Conservation (phyloP, 2,888 invertebrate genomes). For the Acleris cristana region DNA sequence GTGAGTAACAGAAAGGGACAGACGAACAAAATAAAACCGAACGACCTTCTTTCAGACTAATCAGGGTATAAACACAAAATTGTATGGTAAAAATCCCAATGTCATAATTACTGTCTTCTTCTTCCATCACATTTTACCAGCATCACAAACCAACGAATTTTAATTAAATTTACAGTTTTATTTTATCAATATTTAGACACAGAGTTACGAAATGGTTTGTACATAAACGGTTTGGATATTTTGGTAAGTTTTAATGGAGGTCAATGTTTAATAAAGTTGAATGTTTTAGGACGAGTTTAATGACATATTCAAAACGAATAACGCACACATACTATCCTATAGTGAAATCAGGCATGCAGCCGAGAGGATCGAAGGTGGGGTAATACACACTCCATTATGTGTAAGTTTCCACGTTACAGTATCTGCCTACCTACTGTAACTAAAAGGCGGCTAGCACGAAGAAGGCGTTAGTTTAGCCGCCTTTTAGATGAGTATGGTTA, state of each 20-base stretch:
- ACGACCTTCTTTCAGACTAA: too few relatives aligned
- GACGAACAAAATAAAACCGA: too few relatives aligned
- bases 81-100: too few relatives aligned
- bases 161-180: constrained; percentile 1
- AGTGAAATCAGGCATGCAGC: constrained; percentile 71
- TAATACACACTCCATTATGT: constrained; percentile 77
- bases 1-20: too few relatives aligned
- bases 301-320: constrained; percentile 35
- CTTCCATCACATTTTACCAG: background rate
- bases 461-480: too few relatives aligned
- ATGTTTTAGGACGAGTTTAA: constrained; percentile 19
- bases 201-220: constrained; percentile 7
- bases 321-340: constrained; percentile 60
- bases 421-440: background rate
- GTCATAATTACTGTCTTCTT: too few relatives aligned
- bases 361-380: constrained; percentile 68
- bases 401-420: constrained; percentile 53
- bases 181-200: background rate
- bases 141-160: background rate
- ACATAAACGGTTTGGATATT: background rate
- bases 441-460: too few relatives aligned
- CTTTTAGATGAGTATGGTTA: too few relatives aligned
- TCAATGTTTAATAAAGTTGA: background rate
- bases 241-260: background rate
- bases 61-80: too few relatives aligned